Percentiles rank a stretch among this genome's conserved stretches.
Conservation (phyloP, 2,888 invertebrate genomes). For the Philopedon plagiatum region DNA sequence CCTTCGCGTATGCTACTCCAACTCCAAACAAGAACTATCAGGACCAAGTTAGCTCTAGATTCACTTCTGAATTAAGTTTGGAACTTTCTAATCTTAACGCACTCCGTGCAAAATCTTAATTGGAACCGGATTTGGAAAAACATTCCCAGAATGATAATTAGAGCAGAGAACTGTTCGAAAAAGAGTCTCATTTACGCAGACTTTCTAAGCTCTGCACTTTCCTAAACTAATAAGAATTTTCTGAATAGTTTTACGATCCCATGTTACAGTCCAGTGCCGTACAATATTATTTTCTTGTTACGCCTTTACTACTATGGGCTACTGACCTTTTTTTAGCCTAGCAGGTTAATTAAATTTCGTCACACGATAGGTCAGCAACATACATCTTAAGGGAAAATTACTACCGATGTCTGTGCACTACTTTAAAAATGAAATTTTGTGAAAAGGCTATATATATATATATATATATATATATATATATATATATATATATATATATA, state of each 20-base stretch:
- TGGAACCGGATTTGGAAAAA: constrained; percentile 50
- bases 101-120: constrained; percentile 49
- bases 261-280: not conserved
- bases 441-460: too few species aligned
- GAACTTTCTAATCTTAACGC: constrained; percentile 50
- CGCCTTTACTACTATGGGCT: too few species aligned
- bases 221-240: constrained; percentile 41
- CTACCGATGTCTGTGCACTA: too few species aligned
- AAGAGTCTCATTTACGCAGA: constrained; percentile 36
- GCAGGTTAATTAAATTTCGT: too few species aligned
- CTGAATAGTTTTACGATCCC: constrained; percentile 24
- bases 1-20: constrained; percentile 37
- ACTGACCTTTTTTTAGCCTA: too few species aligned
- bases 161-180: constrained; percentile 36
- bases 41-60: constrained; percentile 37
- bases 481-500: too few species aligned
- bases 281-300: constrained; percentile 8
- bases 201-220: constrained; percentile 25
- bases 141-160: constrained; percentile 48
- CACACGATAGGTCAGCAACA: too few species aligned
- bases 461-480: too few species aligned
- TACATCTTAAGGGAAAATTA: too few species aligned
- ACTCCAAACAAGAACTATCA: constrained; percentile 39
- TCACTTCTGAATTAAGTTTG: constrained; percentile 47
- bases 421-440: too few species aligned